phyloP scores from a whole-genome alignment of 2,888 invertebrate genomes.

The Cheilosia scutellata region DNA sequence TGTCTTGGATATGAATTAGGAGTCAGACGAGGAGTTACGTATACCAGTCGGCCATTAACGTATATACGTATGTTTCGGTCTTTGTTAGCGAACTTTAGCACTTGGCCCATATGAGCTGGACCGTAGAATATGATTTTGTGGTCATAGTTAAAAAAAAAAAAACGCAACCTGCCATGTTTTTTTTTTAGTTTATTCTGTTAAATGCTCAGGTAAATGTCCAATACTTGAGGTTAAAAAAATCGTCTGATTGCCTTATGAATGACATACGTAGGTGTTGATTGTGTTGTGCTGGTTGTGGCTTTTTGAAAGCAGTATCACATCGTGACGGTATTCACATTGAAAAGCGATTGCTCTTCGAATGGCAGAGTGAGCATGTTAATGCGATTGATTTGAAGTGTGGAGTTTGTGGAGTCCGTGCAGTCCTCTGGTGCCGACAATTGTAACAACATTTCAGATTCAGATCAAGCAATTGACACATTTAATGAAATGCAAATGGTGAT shows the following conservation, averaged over 20 bases:
- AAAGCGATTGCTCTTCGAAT: constrained; percentile 11
- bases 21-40: constrained; percentile 18
- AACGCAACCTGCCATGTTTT: constrained; percentile 16
- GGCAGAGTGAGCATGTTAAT: constrained; percentile 13
- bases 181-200: constrained; percentile 19
- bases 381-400: neutral
- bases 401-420: too few relatives aligned
- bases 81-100: constrained; percentile 44
- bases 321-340: constrained; percentile 35
- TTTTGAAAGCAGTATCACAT: constrained; percentile 15
- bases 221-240: constrained; percentile 16
- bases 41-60: constrained; percentile 13
- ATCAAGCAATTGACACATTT: constrained; percentile 46
- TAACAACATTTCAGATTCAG: constrained; percentile 36
- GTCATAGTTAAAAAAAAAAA: neutral
- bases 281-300: neutral
- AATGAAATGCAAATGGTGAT: constrained; percentile 37
- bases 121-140: constrained; percentile 7
- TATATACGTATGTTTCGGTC: neutral
- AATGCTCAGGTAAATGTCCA: constrained; percentile 36
- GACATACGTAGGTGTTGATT: constrained; percentile 50
- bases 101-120: constrained; percentile 45
- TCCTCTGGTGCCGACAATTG: constrained; percentile 11
- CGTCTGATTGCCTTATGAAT: constrained; percentile 18
- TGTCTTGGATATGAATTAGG: constrained; percentile 59